phyloP scores from a whole-genome alignment of 2,888 invertebrate genomes.

The Sinelater perroti region DNA sequence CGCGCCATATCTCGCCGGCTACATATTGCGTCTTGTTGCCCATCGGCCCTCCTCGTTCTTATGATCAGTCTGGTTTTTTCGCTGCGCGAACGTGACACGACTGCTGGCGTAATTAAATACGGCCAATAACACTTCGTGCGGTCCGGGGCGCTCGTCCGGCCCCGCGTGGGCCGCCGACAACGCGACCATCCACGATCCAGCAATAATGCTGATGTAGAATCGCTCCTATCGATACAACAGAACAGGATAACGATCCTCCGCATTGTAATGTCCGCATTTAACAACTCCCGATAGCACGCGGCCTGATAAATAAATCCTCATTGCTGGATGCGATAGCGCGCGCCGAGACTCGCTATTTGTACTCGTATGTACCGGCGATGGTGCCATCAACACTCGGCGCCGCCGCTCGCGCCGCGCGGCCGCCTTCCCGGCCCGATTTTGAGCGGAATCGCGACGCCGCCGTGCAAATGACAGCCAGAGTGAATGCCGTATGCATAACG shows the following conservation, averaged over 20 bases:
- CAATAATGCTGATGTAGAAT: constrained; percentile 62
- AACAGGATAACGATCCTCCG: constrained; percentile 60
- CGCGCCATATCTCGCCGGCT: constrained; percentile 50
- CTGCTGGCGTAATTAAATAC: constrained; percentile 46
- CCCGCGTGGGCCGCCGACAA: constrained; percentile 56
- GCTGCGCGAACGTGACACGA: constrained; percentile 45
- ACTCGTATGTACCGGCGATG: constrained; percentile 44
- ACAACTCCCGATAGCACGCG: constrained; percentile 58
- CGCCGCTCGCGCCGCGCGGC: too few relatives aligned
- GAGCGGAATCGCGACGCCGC: too few relatives aligned
- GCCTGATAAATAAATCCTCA: constrained; percentile 59
- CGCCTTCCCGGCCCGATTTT: too few relatives aligned
- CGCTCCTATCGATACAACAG: constrained; percentile 59
- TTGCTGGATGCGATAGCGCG: constrained; percentile 53
- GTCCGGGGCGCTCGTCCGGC: constrained; percentile 40
- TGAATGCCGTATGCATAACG: constrained; percentile 29
- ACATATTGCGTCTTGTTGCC: constrained; percentile 50
- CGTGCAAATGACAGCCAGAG: constrained; percentile 8
- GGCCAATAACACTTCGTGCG: constrained; percentile 47
- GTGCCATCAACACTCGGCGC: constrained; percentile 26
- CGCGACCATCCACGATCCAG: constrained; percentile 60
- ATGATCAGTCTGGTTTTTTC: constrained; percentile 47
- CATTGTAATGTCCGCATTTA: constrained; percentile 62
- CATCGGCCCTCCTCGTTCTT: constrained; percentile 40
- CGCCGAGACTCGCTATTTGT: constrained; percentile 56